phyloP scores from a whole-genome alignment of 2,797 vertebrate genomes.

The Remorina albescens region DNA sequence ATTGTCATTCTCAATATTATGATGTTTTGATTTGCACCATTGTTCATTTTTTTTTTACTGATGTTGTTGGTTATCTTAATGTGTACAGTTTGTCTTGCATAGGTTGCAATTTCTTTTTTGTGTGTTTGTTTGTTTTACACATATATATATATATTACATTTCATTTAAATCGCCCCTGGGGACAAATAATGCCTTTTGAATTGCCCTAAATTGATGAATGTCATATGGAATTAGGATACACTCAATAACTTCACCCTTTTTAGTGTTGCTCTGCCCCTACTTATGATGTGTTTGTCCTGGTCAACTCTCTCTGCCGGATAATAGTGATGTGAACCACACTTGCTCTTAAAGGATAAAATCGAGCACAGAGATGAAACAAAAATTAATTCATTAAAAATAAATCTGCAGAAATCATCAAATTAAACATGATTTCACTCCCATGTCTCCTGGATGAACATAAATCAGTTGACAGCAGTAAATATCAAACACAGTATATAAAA shows the following conservation, averaged over 20 bases:
- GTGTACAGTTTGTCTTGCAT: too few relatives aligned
- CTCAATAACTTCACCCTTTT: background rate
- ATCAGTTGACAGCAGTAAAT: background rate
- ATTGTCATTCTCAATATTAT: too few relatives aligned
- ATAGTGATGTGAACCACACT: background rate
- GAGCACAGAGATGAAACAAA: background rate
- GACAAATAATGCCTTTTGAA: too few relatives aligned
- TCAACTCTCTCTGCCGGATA: background rate
- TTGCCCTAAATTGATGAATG: too few relatives aligned
- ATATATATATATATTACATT: too few relatives aligned
- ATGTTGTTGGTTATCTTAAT: too few relatives aligned
- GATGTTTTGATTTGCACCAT: too few relatives aligned
- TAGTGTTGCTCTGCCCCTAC: background rate
- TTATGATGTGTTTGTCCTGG: background rate
- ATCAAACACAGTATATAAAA: constrained; percentile 3
- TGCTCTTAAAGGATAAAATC: background rate
- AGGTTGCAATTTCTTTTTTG: too few relatives aligned
- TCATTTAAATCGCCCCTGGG: too few relatives aligned
- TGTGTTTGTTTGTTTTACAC: too few relatives aligned
- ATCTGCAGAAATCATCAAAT: constrained; percentile 7
- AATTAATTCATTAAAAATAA: background rate
- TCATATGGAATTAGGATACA: background rate
- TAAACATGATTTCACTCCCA: background rate
- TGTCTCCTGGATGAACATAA: background rate
- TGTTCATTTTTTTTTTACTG: too few relatives aligned